Percentiles rank a stretch among this genome's conserved stretches.
phyloP scores from a whole-genome alignment of 2,113 vertebrate genomes.

The Oryctolagus cuniculus region mOryCun1.1 NC_091432.1:49569501-49570000 shows the following conservation, averaged over 20 bases:
- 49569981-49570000: too few relatives aligned
- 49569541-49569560: neutral
- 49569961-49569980: too few relatives aligned
- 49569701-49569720: constrained; percentile 24
- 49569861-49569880: too few relatives aligned
- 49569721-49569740: neutral
- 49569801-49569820: constrained; percentile 4
- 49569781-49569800: neutral
- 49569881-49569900: too few relatives aligned
- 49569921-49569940: too few relatives aligned
- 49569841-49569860: neutral
- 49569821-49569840: neutral
- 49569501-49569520: constrained; percentile 5
- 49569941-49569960: too few relatives aligned
- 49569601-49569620: constrained; percentile 39
- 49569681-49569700: constrained; percentile 33
- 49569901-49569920: too few relatives aligned
- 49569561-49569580: constrained; percentile 5
- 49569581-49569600: neutral
- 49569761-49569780: constrained; percentile 21
- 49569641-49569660: constrained; percentile 33
- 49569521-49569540: constrained; percentile 8
- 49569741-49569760: constrained; percentile 41
- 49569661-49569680: neutral
- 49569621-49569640: constrained; percentile 61